Base-by-base conservation (phyloP, 2,888 invertebrate genomes). In the Lymantria dispar region DNA sequence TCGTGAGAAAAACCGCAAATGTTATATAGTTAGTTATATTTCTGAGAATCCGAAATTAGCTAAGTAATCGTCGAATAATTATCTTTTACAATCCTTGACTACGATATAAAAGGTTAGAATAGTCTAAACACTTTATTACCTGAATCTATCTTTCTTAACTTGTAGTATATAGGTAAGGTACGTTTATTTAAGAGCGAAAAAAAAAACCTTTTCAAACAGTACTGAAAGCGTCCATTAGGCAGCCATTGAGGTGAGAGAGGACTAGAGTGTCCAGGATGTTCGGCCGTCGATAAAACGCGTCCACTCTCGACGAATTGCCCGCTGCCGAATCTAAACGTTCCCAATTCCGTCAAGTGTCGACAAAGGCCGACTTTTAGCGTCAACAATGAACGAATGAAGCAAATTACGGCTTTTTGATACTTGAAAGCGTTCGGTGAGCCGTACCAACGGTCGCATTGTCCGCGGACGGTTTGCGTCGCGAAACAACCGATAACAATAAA, bases 401-500 rank as follows among this genome's bases (percentile, higher is more conserved):
- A 87, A 91, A 90, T 90, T 90, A 89, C 85, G 81, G 87, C 85
- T 80, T 85, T 87, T 86, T 76, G 84, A 79, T 83, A 76, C 87
- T 88, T 86, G 87, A 89, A 90, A 87, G 87, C 85, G 83, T 68
- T 67, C 84, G 83, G 71, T 83, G 83, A 75, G 77, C 77, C 88
- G 90, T 83, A 84, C 82, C 80, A 80, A 55, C 76, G 72, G 75
- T 74, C 80, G 68, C 81, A 81, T 87, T 88, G 87, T 88, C 74
- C 78, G 55, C 68, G 78, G 68, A 83, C 85, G 85, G 91, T 88
- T 89, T 89, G 90, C 89, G 80, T 76, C 74, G 76, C 83, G 89
- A 88, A 90, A 90, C 88, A 89, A 89, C 85, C 84, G 87, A 79
- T 83, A 80, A 89, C 90, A 90, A 88, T 90, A 90, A 90, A 90